A percentile compares a stretch with the other conserved stretches of the same genome.
Conservation (phyloP, 2,113 vertebrate genomes). For the Bothrops jararaca region DNA sequence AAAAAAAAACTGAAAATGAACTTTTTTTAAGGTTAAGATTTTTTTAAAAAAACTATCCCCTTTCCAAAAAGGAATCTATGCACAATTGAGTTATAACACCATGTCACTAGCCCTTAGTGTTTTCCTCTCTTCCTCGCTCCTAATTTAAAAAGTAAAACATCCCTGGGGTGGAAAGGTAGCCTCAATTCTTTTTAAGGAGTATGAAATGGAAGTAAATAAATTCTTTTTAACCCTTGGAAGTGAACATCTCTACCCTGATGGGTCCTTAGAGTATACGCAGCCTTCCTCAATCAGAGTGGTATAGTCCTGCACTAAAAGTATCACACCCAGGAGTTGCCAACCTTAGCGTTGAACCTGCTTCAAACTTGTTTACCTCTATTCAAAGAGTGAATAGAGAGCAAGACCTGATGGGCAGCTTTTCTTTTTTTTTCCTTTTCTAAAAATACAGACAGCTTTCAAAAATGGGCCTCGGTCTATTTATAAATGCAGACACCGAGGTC, state of each 20-base stretch:
- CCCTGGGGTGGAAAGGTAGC: not conserved
- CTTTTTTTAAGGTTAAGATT: too few relatives aligned
- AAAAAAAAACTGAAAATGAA: too few relatives aligned
- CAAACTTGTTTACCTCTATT: not conserved
- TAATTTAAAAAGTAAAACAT: not conserved
- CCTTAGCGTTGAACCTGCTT: not conserved
- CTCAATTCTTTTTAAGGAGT: not conserved
- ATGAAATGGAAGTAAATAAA: not conserved
- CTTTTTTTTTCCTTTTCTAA: not conserved
- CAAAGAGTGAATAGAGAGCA: not conserved
- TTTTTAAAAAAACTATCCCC: too few relatives aligned
- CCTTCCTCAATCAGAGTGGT: not conserved
- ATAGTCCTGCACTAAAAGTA: too few relatives aligned
- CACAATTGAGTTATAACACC: too few relatives aligned
- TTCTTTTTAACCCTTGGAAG: not conserved
- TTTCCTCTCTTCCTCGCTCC: not conserved
- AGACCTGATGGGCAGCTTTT: not conserved
- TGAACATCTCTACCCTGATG: not conserved
- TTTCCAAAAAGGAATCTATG: too few relatives aligned
- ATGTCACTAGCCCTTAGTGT: too few relatives aligned
- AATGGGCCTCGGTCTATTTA: slow-evolving; percentile 11
- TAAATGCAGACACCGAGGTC: not conserved
- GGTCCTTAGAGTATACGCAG: not conserved
- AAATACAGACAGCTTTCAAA: slow-evolving; percentile 9
- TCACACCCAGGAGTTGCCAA: not conserved